phyloP scores from a whole-genome alignment of 2,888 invertebrate species.

The Eugnorisma glareosa region DNA sequence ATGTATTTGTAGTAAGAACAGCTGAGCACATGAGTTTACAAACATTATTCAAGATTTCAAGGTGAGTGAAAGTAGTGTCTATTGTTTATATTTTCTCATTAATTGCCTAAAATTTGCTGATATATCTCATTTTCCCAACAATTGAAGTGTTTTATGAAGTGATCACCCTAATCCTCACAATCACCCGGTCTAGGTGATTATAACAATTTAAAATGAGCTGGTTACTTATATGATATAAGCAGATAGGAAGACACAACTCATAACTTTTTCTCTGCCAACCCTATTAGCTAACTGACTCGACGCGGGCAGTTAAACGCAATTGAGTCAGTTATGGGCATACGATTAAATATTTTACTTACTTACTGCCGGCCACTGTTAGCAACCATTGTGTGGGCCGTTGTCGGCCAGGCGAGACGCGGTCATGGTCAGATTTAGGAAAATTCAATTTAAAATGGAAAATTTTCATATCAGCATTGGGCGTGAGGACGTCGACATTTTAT shows the following conservation, averaged over 20 bases:
- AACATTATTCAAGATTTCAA: background rate
- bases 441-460: conserved; percentile 2
- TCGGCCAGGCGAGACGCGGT: background rate
- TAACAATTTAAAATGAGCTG: background rate
- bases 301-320: conserved; percentile 65
- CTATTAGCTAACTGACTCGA: conserved; percentile 36
- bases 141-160: background rate
- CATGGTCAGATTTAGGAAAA: background rate
- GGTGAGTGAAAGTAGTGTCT: background rate
- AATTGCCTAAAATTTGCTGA: background rate
- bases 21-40: background rate
- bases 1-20: background rate
- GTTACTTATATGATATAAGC: background rate
- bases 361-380: background rate
- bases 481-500: no score
- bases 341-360: conserved; percentile 65
- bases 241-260: no score
- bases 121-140: background rate
- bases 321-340: conserved; percentile 66
- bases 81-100: background rate
- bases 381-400: background rate
- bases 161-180: background rate
- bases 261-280: conserved; percentile 35
- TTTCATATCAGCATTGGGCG: background rate
- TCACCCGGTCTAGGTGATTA: background rate